These are phyloP conservation scores for Serilophus lunatus DNA, from an alignment of 2,113 vertebrate species.

Conservation along the genomic window DNA sequence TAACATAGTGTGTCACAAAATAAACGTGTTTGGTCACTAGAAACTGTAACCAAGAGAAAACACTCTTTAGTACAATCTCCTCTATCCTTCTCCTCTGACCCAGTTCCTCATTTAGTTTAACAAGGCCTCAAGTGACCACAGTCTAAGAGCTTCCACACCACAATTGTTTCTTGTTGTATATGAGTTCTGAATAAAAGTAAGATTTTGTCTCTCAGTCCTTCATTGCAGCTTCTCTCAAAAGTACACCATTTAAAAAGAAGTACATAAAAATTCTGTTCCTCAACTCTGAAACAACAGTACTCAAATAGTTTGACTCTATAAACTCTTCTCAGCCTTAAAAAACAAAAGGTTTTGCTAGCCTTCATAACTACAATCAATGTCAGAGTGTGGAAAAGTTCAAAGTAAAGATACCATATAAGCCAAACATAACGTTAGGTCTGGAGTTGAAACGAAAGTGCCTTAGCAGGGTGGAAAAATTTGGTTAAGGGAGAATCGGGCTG, in stretches of 20 bases:
- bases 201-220: not conserved
- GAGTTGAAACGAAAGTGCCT: not conserved
- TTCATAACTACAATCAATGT: not conserved
- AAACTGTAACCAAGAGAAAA: not conserved
- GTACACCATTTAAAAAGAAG: not conserved
- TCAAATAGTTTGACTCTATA: not conserved
- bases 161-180: not conserved
- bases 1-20: not conserved
- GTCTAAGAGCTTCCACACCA: not conserved
- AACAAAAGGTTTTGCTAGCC: not conserved
- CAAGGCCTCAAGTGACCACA: not conserved
- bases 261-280: not conserved
- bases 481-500: not conserved
- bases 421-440: not conserved
- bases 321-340: not conserved
- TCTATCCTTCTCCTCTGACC: not conserved
- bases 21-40: rapidly evolving
- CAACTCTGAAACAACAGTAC: not conserved
- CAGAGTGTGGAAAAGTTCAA: not conserved
- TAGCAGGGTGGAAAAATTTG: not conserved
- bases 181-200: not conserved
- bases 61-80: not conserved
- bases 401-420: not conserved
- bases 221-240: not conserved
- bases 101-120: not conserved